Evolutionary conservation across 2,113 vertebrate species (phyloP).

Genomic region (Fukomys damarensis): DNA sequence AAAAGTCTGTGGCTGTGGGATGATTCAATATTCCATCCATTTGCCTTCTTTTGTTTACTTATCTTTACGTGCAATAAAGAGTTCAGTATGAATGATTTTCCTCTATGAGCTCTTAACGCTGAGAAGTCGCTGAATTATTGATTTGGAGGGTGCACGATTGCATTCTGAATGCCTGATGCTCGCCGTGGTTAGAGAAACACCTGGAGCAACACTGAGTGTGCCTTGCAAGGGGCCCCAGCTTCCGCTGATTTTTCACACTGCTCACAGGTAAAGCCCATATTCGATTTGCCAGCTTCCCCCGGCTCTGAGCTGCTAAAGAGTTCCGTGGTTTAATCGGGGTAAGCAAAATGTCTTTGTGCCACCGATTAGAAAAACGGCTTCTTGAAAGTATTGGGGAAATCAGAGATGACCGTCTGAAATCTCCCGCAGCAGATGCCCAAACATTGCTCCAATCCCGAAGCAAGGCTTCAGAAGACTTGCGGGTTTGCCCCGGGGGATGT

Average conservation of each 20-base stretch:
- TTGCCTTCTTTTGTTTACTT: neutral
- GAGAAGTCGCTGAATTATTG: slow-evolving; percentile 3
- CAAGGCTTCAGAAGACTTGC: neutral
- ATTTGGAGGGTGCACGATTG: neutral
- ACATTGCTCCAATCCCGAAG: neutral
- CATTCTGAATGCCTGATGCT: neutral
- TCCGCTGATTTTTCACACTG: slow-evolving; percentile 43
- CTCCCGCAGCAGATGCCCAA: neutral
- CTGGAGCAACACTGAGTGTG: neutral
- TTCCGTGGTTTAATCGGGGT: slow-evolving; percentile 75
- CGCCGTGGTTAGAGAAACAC: neutral
- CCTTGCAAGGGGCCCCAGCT: neutral
- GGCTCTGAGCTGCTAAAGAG: slow-evolving; percentile 55
- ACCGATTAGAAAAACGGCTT: slow-evolving; percentile 68
- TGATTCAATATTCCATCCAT: neutral
- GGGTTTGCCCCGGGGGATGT: neutral
- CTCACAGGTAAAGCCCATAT: slow-evolving; percentile 67
- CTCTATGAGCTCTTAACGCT: neutral
- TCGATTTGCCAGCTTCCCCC: slow-evolving; percentile 64
- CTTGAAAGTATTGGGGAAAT: slow-evolving; percentile 50
- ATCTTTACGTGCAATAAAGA: neutral
- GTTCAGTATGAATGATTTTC: neutral
- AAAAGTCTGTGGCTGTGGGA: neutral
- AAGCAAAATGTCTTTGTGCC: slow-evolving; percentile 60
- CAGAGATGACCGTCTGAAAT: slow-evolving; percentile 63